These are phyloP conservation scores for Stichopus horrens DNA, from an alignment of 53 echinoderm and acorn worm species.

Conservation along the genomic window DNA sequence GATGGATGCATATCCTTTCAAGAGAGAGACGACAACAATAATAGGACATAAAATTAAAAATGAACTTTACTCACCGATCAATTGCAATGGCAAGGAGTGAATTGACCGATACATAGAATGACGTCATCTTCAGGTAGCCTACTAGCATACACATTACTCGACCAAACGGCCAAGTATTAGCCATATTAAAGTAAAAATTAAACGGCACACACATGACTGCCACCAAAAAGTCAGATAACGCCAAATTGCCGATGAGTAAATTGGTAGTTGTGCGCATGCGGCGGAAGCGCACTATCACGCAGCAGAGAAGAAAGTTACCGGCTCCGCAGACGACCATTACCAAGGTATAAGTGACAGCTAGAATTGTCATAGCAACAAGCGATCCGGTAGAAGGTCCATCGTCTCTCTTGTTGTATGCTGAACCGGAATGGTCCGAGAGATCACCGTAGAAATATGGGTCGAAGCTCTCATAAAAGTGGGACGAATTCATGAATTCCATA, in stretches of 20 bases:
- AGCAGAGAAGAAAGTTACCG: constrained; percentile 87
- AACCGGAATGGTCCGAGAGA: neutral
- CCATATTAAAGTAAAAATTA: constrained; percentile 81
- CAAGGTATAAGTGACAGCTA: constrained; percentile 75
- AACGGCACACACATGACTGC: constrained; percentile 86
- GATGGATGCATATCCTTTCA: neutral
- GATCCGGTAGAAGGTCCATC: neutral
- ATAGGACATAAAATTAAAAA: neutral
- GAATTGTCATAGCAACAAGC: constrained; percentile 53
- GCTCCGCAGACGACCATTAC: constrained; percentile 84
- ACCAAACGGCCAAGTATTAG: constrained; percentile 89
- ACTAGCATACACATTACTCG: constrained; percentile 76
- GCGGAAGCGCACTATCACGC: constrained; percentile 81
- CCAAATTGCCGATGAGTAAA: constrained; percentile 89
- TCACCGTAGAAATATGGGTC: neutral
- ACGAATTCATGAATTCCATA: neutral
- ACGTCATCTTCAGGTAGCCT: constrained; percentile 80
- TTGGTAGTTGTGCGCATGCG: constrained; percentile 95
- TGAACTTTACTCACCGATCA: constrained; percentile 68
- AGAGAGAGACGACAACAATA: neutral
- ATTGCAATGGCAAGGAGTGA: constrained; percentile 92
- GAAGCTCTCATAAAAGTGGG: neutral
- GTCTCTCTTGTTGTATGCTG: neutral
- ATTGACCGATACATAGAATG: constrained; percentile 92
- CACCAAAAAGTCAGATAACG: constrained; percentile 87